Base-by-base conservation (phyloP, 2,113 vertebrate species). In the Bungarus multicinctus region DNA sequence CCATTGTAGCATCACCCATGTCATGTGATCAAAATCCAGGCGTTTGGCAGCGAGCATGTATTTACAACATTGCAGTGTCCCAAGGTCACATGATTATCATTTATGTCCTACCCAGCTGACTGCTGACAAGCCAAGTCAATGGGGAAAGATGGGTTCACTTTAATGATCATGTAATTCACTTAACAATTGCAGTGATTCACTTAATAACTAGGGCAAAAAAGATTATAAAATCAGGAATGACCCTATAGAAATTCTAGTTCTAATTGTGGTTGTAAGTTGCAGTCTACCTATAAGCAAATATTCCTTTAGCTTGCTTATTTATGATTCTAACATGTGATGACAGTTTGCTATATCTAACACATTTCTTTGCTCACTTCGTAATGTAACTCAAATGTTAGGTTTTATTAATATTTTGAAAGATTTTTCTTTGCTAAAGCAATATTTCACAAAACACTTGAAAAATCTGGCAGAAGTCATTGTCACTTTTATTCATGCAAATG, bases 391-490 rank as follows among this genome's bases (percentile, higher is more conserved):
- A 25, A 54, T 43, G 58, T 89, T 91, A 90, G 45, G 22, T 60
- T 90, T 92, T 87, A 52, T 23, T 93, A 30, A 43, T 90, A 6
- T 88, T 96, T 88, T 54, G 43, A 57, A 93, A 87, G 88, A 22
- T 0, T 3, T 43, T 93, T 4, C 3, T 88, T 60, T 88, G 45
- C 4, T 94, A 54, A 93, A 60, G 91, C 23, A 64, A 64, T 0
- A 0, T 91, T 45, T 52, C 25, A 0, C 85, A 5, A 4, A 90
- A 0, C 88, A 85, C 18, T 39, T 69, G 18, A 64, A 93, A 95
- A 91, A 93, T 93, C 87, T 92, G 1, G 94, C 88, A 89, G 57
- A 81, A 95, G 25, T 6, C 20, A 43, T 85, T 9, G 30, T 64
- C 11, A 43, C 0, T 2, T 94, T 94, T 93, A 58, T 60, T 85